These are phyloP conservation scores for Leucania comma DNA, from an alignment of 2,888 invertebrate species.

Conservation along the genomic window DNA sequence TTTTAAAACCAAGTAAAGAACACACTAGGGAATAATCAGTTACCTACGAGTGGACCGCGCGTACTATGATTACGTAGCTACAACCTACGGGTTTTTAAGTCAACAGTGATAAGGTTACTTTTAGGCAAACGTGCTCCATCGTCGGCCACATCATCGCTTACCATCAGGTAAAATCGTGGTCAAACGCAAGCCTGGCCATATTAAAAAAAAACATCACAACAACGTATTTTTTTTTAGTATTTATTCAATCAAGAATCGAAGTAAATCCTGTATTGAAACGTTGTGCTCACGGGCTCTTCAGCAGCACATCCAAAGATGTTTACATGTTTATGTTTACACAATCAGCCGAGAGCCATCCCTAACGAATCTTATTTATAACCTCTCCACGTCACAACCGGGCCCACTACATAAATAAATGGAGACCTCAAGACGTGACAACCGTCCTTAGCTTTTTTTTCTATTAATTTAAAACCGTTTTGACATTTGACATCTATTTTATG, in stretches of 20 bases:
- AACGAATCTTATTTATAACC: slow-evolving; percentile 79
- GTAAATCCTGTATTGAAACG: slow-evolving; percentile 14
- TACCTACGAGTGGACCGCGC: not conserved
- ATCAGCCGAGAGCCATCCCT: slow-evolving; percentile 66
- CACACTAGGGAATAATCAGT: not conserved
- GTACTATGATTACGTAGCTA: not conserved
- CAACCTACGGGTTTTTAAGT: too few species aligned
- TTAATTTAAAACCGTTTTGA: slow-evolving; percentile 56
- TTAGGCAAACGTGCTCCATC: too few species aligned
- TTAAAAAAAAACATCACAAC: too few species aligned
- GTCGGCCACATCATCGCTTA: too few species aligned
- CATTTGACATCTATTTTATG: slow-evolving; percentile 50
- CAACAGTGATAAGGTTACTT: too few species aligned
- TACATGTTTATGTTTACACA: slow-evolving; percentile 58
- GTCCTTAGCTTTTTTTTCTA: slow-evolving; percentile 33
- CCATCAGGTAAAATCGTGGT: too few species aligned
- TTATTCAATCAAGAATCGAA: not conserved
- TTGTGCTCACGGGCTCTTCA: slow-evolving; percentile 20
- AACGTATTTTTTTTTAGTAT: not conserved
- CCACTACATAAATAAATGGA: slow-evolving; percentile 74
- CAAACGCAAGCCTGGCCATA: too few species aligned
- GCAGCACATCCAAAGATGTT: slow-evolving; percentile 49
- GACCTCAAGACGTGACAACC: slow-evolving; percentile 68
- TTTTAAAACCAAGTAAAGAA: not conserved
- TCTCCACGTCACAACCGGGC: slow-evolving; percentile 70